Base-by-base conservation (phyloP, 2,113 vertebrate genomes). In the Fukomys damarensis region DNA sequence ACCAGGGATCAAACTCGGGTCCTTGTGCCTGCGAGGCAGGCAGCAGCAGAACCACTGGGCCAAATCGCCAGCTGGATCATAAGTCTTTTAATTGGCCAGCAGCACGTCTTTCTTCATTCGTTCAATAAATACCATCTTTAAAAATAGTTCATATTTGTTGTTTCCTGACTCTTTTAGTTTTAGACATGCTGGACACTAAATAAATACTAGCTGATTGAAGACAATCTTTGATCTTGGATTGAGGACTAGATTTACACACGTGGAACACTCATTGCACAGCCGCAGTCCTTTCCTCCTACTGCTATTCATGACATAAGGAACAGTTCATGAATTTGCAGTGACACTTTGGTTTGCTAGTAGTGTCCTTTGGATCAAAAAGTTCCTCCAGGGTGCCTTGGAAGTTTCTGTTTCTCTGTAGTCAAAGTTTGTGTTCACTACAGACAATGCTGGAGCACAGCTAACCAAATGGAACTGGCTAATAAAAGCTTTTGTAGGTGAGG, bases 391-490 rank as follows among this genome's bases (percentile, higher is more conserved):
- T 91, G 93, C 97, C 94, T 63, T 86, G 96, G 95, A 93, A 81
- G 54, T 93, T 96, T 97, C 91, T 96, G 41, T 91, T 95, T 96
- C 72, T 96, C 77, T 61, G 6, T 63, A 94, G 92, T 68, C 94
- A 91, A 92, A 94, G 92, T 96, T 96, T 85, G 66, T 68, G 32
- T 90, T 97, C 92, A 83, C 70, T 58, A 85, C 85, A 97, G 58
- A 90, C 80, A 59, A 12, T 65, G 68, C 35, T 97, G 95, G 97
- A 96, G 46, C 22, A 79, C 49, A 90, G 95, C 76, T 83, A 97
- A 79, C 93, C 97, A 98, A 97, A 98, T 95, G 94, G 96, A 86
- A 88, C 30, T 89, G 94, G 76, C 96, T 94, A 92, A 87, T 93
- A 95, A 97, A 97, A 92, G 58, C 70, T 85, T 97, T 96, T 91